Percentiles rank a stretch among this genome's conserved stretches.
phyloP scores from a whole-genome alignment of 1,140 invertebrate species.

The Drosophila subpulchrella region DNA sequence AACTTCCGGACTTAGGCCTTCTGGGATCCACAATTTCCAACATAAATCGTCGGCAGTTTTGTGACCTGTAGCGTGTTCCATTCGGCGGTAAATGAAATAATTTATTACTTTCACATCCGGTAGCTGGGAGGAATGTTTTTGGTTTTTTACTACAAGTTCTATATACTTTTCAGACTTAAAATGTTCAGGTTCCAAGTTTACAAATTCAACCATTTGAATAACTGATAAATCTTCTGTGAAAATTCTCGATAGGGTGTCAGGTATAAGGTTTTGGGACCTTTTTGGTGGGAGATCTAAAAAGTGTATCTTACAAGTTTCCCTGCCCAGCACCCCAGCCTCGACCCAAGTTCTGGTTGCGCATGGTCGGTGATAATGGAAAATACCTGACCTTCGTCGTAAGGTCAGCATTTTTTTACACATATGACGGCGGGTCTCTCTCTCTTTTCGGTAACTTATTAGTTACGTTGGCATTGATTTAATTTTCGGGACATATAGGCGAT shows the following conservation, averaged over 20 bases:
- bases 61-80: slow-evolving; percentile 3
- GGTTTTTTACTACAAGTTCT: not conserved
- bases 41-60: not conserved
- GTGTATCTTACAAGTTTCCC: slow-evolving; percentile 1
- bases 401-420: slow-evolving; percentile 12
- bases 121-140: not conserved
- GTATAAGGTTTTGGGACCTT: slow-evolving; percentile 6
- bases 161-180: not conserved
- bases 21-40: slow-evolving; percentile 3
- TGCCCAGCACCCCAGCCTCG: slow-evolving; percentile 4
- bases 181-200: too few relatives aligned
- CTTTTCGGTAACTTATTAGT: slow-evolving; percentile 2
- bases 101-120: slow-evolving; percentile 8
- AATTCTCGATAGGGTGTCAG: slow-evolving; percentile 1
- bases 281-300: not conserved
- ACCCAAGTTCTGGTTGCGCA: slow-evolving; percentile 5
- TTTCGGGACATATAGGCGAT: slow-evolving; percentile 6
- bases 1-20: not conserved
- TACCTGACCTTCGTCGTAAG: slow-evolving; percentile 6
- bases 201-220: not conserved
- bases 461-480: slow-evolving; percentile 7
- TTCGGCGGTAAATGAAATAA: not conserved
- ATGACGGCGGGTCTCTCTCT: slow-evolving; percentile 6
- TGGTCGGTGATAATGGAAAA: slow-evolving; percentile 2
- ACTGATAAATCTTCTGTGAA: slow-evolving; percentile 2